These are phyloP conservation scores for Sarcoramphus papa DNA, from an alignment of 2,797 vertebrate genomes.

Conservation along the genomic window DNA sequence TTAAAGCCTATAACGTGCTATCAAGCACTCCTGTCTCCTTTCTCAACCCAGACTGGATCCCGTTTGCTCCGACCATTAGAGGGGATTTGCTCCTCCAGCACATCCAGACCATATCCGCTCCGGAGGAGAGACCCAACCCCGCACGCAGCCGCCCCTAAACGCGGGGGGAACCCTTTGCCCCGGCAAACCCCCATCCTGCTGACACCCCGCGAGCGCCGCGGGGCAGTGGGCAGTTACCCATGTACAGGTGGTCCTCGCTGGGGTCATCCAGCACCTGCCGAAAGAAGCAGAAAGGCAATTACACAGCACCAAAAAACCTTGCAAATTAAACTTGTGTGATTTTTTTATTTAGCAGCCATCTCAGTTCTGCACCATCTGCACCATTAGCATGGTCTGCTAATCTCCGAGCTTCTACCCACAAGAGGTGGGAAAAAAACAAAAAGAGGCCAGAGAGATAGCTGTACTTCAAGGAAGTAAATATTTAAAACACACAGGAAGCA, in stretches of 20 bases:
- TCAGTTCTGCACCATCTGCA: background rate
- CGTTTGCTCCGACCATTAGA: background rate
- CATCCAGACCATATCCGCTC: background rate
- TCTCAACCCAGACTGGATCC: background rate
- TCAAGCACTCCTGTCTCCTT: background rate
- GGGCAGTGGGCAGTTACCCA: slow-evolving; percentile 81
- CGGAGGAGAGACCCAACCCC: background rate
- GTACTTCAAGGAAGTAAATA: slow-evolving; percentile 48
- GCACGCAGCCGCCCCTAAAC: background rate
- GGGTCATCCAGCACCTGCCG: slow-evolving; percentile 96
- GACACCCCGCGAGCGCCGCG: fast-evolving
- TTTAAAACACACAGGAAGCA: slow-evolving; percentile 47
- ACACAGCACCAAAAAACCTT: background rate
- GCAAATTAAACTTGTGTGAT: background rate
- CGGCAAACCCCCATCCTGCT: background rate
- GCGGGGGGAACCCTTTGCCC: background rate
- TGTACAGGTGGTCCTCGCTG: slow-evolving; percentile 97
- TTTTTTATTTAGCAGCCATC: background rate
- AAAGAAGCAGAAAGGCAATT: background rate
- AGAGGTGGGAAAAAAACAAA: background rate
- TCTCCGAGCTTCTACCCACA: background rate
- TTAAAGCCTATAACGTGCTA: background rate
- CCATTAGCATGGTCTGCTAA: background rate
- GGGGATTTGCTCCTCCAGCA: background rate
- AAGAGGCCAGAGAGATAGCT: background rate